phyloP scores from a whole-genome alignment of 1,140 invertebrate species.

The Megalonaias nervosa region DNA sequence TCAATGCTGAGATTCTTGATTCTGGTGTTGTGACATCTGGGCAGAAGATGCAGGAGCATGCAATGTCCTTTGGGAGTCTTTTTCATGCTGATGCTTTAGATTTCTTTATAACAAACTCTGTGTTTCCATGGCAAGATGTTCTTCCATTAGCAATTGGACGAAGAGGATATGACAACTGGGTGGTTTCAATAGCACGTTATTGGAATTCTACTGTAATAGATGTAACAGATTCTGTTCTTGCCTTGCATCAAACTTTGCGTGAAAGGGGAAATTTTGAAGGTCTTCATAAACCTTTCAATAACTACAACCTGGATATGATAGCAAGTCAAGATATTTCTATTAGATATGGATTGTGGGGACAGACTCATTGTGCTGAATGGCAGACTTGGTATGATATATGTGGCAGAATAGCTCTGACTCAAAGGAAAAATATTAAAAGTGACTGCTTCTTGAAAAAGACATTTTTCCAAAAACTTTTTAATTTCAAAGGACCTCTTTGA shows the following conservation, averaged over 20 bases:
- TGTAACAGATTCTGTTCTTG: slow-evolving; percentile 44
- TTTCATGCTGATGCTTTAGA: slow-evolving; percentile 54
- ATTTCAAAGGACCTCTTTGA: no score
- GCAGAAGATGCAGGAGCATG: slow-evolving; percentile 18
- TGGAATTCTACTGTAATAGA: slow-evolving; percentile 47
- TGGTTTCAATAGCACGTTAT: slow-evolving; percentile 43
- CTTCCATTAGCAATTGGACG: slow-evolving; percentile 56
- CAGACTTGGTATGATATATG: slow-evolving; percentile 26
- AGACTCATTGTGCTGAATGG: slow-evolving; percentile 10
- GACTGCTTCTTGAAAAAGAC: not conserved
- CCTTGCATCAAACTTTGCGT: slow-evolving; percentile 53
- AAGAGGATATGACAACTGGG: slow-evolving; percentile 56
- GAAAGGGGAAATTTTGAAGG: slow-evolving; percentile 32
- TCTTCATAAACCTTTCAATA: slow-evolving; percentile 3
- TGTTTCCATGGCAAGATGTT: slow-evolving; percentile 53
- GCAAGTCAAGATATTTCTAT: slow-evolving; percentile 14
- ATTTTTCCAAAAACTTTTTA: no score
- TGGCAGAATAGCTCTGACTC: slow-evolving; percentile 13
- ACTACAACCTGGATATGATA: slow-evolving; percentile 28
- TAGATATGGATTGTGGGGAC: slow-evolving; percentile 15
- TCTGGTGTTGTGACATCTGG: slow-evolving; percentile 29
- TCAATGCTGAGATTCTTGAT: slow-evolving; percentile 30
- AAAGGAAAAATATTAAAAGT: slow-evolving; percentile 7
- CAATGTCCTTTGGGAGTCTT: slow-evolving; percentile 31
- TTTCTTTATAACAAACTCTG: slow-evolving; percentile 50